Conservation (phyloP, 2,113 vertebrate genomes). For the Python bivittatus region DNA sequence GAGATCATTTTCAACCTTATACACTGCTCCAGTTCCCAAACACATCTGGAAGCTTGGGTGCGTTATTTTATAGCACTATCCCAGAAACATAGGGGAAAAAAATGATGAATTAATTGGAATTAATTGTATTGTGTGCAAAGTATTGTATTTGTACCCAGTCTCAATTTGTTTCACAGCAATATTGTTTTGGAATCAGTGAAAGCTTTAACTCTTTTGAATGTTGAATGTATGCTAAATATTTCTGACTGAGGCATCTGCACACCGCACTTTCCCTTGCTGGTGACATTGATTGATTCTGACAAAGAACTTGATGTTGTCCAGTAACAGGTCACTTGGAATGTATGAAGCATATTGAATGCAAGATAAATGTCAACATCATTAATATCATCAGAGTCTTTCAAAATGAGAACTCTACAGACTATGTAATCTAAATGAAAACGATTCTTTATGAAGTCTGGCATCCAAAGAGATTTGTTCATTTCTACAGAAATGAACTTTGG, state of each 20-base stretch:
- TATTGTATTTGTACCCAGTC: not conserved
- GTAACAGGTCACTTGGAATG: not conserved
- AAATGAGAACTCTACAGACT: slow-evolving; percentile 7
- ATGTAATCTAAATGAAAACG: not conserved
- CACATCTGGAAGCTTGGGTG: not conserved
- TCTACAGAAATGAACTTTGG: not conserved
- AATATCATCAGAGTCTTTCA: not conserved
- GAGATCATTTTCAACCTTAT: not conserved
- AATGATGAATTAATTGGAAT: not conserved
- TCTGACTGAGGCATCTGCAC: not conserved
- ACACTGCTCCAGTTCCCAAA: not conserved
- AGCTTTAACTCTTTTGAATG: not conserved
- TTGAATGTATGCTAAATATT: not conserved
- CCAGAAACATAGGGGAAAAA: not conserved
- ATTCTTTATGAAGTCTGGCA: not conserved
- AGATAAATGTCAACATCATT: slow-evolving; percentile 31
- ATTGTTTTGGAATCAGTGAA: not conserved
- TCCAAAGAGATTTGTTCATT: slow-evolving; percentile 1
- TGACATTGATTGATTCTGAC: slow-evolving; percentile 21
- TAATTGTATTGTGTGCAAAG: not conserved
- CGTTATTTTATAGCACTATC: not conserved
- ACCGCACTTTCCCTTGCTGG: not conserved
- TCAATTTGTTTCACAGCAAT: not conserved
- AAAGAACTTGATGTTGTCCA: slow-evolving; percentile 20
- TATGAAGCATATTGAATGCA: slow-evolving; percentile 17